These are phyloP conservation scores for Meteorus cinctellus DNA, from an alignment of 2,888 invertebrate genomes.

Conservation along the genomic window DNA sequence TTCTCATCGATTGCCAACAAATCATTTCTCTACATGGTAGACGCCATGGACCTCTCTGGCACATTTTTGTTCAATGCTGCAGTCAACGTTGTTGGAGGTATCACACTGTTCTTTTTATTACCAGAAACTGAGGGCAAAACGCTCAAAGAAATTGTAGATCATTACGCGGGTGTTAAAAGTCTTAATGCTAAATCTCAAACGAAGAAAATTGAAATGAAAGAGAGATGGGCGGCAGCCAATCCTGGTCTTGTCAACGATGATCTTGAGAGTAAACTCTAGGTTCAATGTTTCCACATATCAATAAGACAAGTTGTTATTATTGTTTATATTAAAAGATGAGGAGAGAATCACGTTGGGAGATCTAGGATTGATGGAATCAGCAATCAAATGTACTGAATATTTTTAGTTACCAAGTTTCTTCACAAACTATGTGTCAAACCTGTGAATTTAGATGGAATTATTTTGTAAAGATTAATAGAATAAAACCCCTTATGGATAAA, in stretches of 20 bases:
- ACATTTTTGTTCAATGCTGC: constrained; percentile 82
- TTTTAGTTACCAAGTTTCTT: background rate
- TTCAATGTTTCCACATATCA: background rate
- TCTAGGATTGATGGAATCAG: background rate
- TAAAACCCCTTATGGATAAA: too few species aligned
- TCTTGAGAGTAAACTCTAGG: constrained; percentile 64
- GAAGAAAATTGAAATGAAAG: constrained; percentile 58
- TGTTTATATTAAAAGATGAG: background rate
- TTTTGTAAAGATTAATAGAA: too few species aligned
- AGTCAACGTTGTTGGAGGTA: constrained; percentile 79
- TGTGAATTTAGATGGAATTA: too few species aligned
- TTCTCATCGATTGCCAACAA: constrained; percentile 86
- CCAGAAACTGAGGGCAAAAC: constrained; percentile 90
- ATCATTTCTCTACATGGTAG: constrained; percentile 80
- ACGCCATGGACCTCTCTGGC: constrained; percentile 79
- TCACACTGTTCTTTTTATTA: constrained; percentile 80
- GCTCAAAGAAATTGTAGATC: constrained; percentile 81
- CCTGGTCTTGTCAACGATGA: constrained; percentile 65
- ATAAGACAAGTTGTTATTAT: background rate
- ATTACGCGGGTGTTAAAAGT: constrained; percentile 78
- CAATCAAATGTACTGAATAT: constrained; percentile 1
- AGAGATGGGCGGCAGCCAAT: constrained; percentile 70
- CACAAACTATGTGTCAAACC: background rate
- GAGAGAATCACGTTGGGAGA: background rate
- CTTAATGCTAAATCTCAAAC: constrained; percentile 64